Evolutionary conservation across 1,140 invertebrate genomes (phyloP), one percentile per base, ranked within the genome.

Genomic region (Pseudomyrmex dendroicus): DNA sequence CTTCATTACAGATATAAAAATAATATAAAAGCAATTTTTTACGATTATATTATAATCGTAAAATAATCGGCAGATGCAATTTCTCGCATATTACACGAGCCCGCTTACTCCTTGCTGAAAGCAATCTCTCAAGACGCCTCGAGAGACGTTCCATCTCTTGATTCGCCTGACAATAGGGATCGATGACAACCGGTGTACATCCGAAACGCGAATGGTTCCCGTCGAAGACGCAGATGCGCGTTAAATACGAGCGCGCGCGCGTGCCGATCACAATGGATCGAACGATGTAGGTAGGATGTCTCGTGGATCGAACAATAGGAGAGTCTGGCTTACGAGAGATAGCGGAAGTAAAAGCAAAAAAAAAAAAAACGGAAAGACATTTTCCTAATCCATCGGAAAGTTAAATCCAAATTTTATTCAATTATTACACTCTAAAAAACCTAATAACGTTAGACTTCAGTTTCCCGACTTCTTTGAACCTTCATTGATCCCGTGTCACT

Each of bases 151-250:
- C 54, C 5, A 7, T 73, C 48, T 63, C 54, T 68, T 67, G 62
- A 87, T 87, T 86, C 59, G 64, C 50, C 50, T 66, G 20, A 86
- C 84, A 57, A 83, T 48, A 2, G 17, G 48, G 73, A 80, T 86
- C 80, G 80, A 86, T 84, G 84, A 80, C 68, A 83, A 80, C 85
- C 73, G 82, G 86, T 86, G 73, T 74, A 70, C 10, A 72, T 76
- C 52, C 56, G 82, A 84, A 74, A 54, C 82, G 54, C 68, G 74
- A 84, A 57, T 17, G 4, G 10, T 68, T 86, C 86, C 59, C 61
- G 66, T 70, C 57, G 25, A 7, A 56, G 67, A 57, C 61, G 76
- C 86, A 88, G 86, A 87, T 86, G 85, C 12, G 44, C 63, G 17
- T 17, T 48, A 35, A 35, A 35, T 17, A 57, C 56, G 52, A 67